phyloP scores from a whole-genome alignment of 2,888 invertebrate species.

The Imbricaverruca yamaguchii region DNA sequence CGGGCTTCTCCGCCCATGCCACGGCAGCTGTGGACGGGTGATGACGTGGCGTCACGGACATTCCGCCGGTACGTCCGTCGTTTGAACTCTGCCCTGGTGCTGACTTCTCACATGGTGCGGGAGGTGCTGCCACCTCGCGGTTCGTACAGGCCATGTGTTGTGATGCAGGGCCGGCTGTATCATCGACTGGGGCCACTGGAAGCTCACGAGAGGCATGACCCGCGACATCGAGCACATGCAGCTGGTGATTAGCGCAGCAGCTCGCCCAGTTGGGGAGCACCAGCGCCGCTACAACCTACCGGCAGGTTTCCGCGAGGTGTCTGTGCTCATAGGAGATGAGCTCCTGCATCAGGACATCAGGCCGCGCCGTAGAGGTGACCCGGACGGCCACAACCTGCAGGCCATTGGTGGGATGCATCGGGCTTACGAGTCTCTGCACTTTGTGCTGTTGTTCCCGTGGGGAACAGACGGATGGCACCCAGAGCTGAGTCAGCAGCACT shows the following conservation, averaged over 20 bases:
- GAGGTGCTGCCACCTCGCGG: not conserved
- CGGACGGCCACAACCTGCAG: too few species aligned
- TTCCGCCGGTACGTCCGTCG: not conserved
- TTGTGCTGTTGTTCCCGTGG: too few species aligned
- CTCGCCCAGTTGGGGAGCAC: too few species aligned
- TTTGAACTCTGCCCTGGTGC: not conserved
- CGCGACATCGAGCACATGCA: too few species aligned
- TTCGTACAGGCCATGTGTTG: not conserved
- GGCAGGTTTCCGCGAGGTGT: not conserved
- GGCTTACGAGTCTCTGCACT: too few species aligned
- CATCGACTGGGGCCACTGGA: not conserved
- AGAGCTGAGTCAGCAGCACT: not conserved
- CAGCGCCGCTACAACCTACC: too few species aligned
- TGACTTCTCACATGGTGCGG: not conserved
- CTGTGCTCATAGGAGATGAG: not conserved
- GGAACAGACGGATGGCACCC: not conserved
- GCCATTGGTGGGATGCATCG: too few species aligned
- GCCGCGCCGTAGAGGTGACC: not conserved
- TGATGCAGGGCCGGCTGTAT: not conserved
- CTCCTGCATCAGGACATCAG: not conserved
- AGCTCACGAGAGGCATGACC: not conserved
- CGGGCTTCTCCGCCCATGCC: not conserved
- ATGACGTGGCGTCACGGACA: not conserved
- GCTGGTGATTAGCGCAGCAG: too few species aligned
- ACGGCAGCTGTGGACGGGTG: not conserved